Percentiles rank a stretch among this genome's conserved stretches.
Evolutionary conservation across 1,140 invertebrate species (phyloP).

Genomic region (Drosophila ogumai): DNA sequence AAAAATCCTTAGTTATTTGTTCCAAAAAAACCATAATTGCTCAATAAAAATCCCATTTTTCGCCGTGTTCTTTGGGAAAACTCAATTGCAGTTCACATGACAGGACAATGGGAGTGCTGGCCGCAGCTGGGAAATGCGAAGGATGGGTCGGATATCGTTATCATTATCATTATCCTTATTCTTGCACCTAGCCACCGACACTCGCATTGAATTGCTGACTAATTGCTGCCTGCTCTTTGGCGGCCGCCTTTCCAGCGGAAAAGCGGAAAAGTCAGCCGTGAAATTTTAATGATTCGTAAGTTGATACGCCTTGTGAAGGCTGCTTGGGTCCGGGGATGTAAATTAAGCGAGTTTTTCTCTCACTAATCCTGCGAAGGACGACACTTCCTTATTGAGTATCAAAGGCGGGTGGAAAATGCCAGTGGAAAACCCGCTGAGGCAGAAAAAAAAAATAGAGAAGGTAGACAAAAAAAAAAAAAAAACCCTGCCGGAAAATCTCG

Average conservation of each 20-base stretch:
- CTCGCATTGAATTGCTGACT: conserved; percentile 59
- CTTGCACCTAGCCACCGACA: conserved; percentile 3
- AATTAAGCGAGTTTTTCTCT: conserved; percentile 57
- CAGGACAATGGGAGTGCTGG: conserved; percentile 38
- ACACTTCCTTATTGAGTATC: conserved; percentile 79
- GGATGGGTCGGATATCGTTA: conserved; percentile 42
- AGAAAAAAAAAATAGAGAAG: conserved; percentile 42
- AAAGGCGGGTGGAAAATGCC: conserved; percentile 49
- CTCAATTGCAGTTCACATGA: conserved; percentile 50
- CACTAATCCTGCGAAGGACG: conserved; percentile 55
- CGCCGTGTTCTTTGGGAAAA: conserved; percentile 21
- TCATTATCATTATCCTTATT: conserved; percentile 36
- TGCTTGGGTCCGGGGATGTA: conserved; percentile 42
- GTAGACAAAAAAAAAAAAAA: conserved; percentile 8
- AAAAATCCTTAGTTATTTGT: too few relatives aligned
- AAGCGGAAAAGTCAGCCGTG: conserved; percentile 68
- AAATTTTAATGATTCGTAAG: conserved; percentile 84
- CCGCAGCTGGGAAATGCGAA: background rate
- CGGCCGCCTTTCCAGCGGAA: conserved; percentile 22
- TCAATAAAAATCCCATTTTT: conserved; percentile 17
- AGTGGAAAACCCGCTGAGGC: conserved; percentile 50
- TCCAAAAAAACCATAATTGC: background rate
- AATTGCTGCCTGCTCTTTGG: conserved; percentile 61
- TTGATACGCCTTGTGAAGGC: conserved; percentile 76
- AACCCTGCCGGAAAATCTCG: conserved; percentile 20